Percentiles rank a stretch among this genome's conserved stretches.
These are phyloP conservation scores for Thunnus albacares DNA, from an alignment of 2,797 vertebrate genomes.

Conservation along the genomic window DNA sequence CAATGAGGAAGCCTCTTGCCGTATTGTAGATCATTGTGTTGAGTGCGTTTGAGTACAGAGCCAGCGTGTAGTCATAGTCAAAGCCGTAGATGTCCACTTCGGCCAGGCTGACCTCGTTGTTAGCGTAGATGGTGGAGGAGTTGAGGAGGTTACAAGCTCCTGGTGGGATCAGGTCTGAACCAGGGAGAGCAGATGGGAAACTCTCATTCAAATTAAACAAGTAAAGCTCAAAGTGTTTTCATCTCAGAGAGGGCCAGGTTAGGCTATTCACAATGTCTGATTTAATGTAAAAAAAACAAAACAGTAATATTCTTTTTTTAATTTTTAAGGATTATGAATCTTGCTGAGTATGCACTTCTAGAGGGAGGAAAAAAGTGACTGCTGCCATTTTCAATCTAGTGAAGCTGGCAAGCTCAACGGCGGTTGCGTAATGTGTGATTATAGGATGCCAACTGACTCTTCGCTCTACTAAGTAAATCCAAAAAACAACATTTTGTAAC, in stretches of 20 bases:
- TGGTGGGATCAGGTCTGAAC: slow-evolving; percentile 88
- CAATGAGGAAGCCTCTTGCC: slow-evolving; percentile 85
- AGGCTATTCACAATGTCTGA: not conserved
- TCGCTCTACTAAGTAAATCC: not conserved
- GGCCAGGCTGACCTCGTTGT: slow-evolving; percentile 88
- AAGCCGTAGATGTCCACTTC: slow-evolving; percentile 93
- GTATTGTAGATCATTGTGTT: slow-evolving; percentile 89
- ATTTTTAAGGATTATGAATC: slow-evolving; percentile 8
- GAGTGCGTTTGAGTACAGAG: slow-evolving; percentile 88
- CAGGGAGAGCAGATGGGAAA: slow-evolving; percentile 30
- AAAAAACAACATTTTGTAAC: slow-evolving; percentile 19
- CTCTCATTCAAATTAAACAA: not conserved
- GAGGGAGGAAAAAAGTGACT: slow-evolving; percentile 13
- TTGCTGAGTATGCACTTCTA: slow-evolving; percentile 34
- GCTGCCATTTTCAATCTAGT: slow-evolving; percentile 25
- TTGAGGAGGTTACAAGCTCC: slow-evolving; percentile 89
- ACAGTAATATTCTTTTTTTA: not conserved
- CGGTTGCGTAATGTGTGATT: slow-evolving; percentile 48
- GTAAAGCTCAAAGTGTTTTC: not conserved
- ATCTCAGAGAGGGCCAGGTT: not conserved
- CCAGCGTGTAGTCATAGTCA: slow-evolving; percentile 92
- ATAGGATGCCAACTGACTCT: slow-evolving; percentile 23
- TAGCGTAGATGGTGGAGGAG: slow-evolving; percentile 88
- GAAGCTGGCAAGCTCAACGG: slow-evolving; percentile 21
- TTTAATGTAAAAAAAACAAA: not conserved